phyloP scores from a whole-genome alignment of 2,113 vertebrate genomes.

The Greenwoodochromis staneri region DNA sequence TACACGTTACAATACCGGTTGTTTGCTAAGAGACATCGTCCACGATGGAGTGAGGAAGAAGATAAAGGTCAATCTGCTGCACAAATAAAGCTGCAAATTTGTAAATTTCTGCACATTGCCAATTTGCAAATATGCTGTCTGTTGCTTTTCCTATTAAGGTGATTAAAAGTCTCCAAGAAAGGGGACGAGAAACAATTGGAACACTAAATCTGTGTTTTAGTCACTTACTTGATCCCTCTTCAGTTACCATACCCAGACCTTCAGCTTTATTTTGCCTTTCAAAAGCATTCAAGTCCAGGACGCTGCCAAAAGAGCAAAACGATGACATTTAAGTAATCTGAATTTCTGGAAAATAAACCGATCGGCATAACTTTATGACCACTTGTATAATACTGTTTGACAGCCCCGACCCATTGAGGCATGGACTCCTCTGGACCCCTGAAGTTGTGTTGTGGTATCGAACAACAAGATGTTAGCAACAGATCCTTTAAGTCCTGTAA shows the following conservation, averaged over 20 bases:
- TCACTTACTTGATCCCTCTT: constrained; percentile 96
- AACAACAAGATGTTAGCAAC: neutral
- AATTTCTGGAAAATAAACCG: neutral
- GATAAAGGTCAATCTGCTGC: neutral
- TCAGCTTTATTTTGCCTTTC: constrained; percentile 99
- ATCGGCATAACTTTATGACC: neutral
- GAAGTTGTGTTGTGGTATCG: neutral
- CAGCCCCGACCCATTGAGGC: neutral
- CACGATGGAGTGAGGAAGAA: neutral
- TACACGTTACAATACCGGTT: neutral
- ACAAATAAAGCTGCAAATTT: neutral
- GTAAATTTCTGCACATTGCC: neutral
- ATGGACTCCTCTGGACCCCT: neutral
- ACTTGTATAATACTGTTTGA: neutral
- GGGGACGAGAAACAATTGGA: neutral
- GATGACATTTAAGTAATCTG: neutral
- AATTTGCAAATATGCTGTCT: neutral
- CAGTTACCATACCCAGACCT: constrained; percentile 98
- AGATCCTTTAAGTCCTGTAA: neutral
- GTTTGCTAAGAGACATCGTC: neutral
- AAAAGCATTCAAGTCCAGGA: constrained; percentile 97
- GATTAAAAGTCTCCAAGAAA: neutral
- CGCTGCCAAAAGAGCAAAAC: constrained; percentile 64
- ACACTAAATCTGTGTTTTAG: neutral
- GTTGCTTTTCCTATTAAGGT: neutral